A percentile compares a stretch with the other conserved stretches of the same genome.
Evolutionary conservation across 2,888 invertebrate genomes (phyloP).

Genomic region (Catocala fraxini): DNA sequence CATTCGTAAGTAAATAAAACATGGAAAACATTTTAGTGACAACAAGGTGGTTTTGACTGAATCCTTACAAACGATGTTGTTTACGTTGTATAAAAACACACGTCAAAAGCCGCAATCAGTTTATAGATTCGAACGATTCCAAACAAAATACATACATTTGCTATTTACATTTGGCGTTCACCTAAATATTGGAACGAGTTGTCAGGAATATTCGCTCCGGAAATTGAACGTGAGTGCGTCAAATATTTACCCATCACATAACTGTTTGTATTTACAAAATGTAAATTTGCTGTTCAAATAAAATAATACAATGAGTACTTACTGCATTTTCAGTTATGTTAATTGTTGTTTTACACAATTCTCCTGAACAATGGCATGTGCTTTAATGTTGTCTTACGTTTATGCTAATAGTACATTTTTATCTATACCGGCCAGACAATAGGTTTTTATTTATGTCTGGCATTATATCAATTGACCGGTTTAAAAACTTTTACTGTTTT

Average conservation of each 20-base stretch:
- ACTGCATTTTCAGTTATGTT: neutral
- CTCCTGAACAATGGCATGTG: neutral
- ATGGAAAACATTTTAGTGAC: conserved; percentile 22
- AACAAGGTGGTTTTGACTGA: conserved; percentile 19
- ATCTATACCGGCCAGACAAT: too few relatives aligned
- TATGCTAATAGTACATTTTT: too few relatives aligned
- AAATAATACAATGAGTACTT: conserved; percentile 17
- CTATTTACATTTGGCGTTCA: conserved; percentile 47
- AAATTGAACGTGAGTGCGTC: conserved; percentile 56
- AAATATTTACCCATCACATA: conserved; percentile 53
- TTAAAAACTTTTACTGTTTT: too few relatives aligned
- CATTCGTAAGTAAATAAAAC: conserved; percentile 15
- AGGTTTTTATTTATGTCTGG: too few relatives aligned
- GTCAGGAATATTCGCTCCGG: conserved; percentile 52
- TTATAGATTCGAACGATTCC: conserved; percentile 39
- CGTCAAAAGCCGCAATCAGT: conserved; percentile 43
- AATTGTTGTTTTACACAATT: conserved; percentile 3
- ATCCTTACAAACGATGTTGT: conserved; percentile 11
- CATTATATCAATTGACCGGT: too few relatives aligned
- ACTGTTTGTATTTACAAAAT: conserved; percentile 37
- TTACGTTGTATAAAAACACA: conserved; percentile 21
- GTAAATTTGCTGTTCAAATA: conserved; percentile 20
- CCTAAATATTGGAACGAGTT: conserved; percentile 55
- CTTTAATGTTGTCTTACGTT: too few relatives aligned
- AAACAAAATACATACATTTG: conserved; percentile 40